Evolutionary conservation across 1,140 invertebrate genomes (phyloP), one percentile per base, ranked within the genome.

Genomic region (Andrena cerasifolii): DNA sequence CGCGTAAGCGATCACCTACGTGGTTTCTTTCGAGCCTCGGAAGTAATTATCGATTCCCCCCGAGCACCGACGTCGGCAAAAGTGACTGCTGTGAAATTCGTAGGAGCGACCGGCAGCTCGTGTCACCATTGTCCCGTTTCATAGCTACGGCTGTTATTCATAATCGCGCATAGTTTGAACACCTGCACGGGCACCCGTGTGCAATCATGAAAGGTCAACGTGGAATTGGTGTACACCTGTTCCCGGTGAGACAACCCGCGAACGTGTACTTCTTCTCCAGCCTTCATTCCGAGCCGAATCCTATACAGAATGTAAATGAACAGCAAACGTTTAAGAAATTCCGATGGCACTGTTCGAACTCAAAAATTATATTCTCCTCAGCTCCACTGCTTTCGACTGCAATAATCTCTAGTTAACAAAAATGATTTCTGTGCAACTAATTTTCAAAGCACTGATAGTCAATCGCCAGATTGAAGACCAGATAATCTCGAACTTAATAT

Each of bases 131-230:
- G 65, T 77, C 63, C 18, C 61, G 18, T 31, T 5, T 2, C 43
- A 31, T 4, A 40, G 54, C 18, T 16, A 10, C 47, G 6, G 0
- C 28, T 49, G 45, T 61, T 70, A 40, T 36, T 71, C 66, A 49
- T 77, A 71, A 53, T 68, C 66, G 54, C 8, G 54, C 74, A 51
- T 61, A 43, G 24, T 70, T 59, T 14, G 66, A 70, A 77, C 74
- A 77, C 74, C 74, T 77, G 74, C 54, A 4, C 74, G 31, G 0
- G 6, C 43, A 58, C 18, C 40, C 21, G 1, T 24, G 2, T 43
- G 18, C 51, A 75, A 56, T 45, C 61, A 28, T 36, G 54, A 71
- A 77, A 77, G 66, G 65, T 77, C 74, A 61, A 61, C 66, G 8
- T 3, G 43, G 33, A 70, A 77, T 66, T 31, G 33, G 66, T 18